Conservation (phyloP, 1,140 invertebrate species). For the Pomacea maculata region DNA sequence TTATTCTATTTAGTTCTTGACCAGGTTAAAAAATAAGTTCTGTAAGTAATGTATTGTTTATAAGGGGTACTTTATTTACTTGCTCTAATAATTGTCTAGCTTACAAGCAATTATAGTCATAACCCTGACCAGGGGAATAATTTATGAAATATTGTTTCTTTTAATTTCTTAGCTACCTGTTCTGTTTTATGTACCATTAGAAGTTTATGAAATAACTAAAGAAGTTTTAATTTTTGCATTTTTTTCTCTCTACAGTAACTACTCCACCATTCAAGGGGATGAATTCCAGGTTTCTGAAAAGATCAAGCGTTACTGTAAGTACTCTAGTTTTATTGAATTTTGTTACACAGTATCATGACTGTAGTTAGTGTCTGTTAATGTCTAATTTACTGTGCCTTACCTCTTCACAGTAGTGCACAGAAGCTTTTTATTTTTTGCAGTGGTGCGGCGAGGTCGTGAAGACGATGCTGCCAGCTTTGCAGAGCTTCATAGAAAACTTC, state of each 20-base stretch:
- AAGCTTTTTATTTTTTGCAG: constrained; percentile 31
- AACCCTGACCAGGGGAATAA: background rate
- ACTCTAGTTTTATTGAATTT: constrained; percentile 7
- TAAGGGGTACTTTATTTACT: background rate
- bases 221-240: background rate
- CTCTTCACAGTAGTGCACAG: too few relatives aligned
- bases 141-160: background rate
- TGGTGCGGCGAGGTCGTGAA: constrained; percentile 54
- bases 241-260: constrained; percentile 22
- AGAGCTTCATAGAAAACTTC: constrained; percentile 58
- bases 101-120: background rate
- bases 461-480: constrained; percentile 56
- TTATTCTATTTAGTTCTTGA: constrained; percentile 7
- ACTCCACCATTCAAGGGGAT: constrained; percentile 48
- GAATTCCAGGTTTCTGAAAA: constrained; percentile 59
- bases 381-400: background rate
- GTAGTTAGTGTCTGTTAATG: background rate
- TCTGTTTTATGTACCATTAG: background rate
- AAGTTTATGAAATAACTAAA: background rate
- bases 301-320: constrained; percentile 60
- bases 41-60: background rate
- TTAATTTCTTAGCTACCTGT: background rate
- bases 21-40: background rate
- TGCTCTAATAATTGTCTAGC: background rate
- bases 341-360: background rate